Evolutionary conservation across 2,797 vertebrate genomes (phyloP), one percentile per base, ranked within the genome.

Genomic region (Rachycentron canadum): DNA sequence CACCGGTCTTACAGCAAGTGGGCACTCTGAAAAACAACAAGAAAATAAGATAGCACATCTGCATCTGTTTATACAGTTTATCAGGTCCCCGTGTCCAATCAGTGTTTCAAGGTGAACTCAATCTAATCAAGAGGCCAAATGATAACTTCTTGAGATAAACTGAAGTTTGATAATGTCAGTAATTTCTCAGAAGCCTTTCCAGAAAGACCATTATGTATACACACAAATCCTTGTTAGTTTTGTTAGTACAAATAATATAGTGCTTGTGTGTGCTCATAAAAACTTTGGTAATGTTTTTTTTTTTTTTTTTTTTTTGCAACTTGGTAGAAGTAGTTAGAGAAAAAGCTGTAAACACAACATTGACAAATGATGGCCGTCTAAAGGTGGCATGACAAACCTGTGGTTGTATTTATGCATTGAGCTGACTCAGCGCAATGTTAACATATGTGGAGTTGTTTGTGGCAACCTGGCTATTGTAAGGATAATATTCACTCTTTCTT

Each of bases 31-130:
- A 26, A 25, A 14, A 14, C 4, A 25, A 25, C 12, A 14, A 2
- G 4, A 25, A 25, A 50, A 13, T 50, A 21, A 50, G n/a, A 50
- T n/a, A 25, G 23, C 49, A 50, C 23, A 25, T 50, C 49, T 50
- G n/a, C 23, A 25, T 50, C 11, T 50, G 49, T 50, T 50, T 50
- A 25, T 50, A 7, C 49, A 50, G 23, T 52, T 52, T 52, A 53
- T 52, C 49, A 14, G 23, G 49, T 26, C 14, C 23, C n/a, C 2
- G 5, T 6, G 49, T 52, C 49, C 25, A 25, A 52, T 53, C 50
- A 26, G 50, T 16, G 13, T 53, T 53, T 53, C 50, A 53, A 53
- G 50, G 50, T 53, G 50, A 53, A 53, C 50, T 26, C 50, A 53
- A 53, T 53, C 50, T 53, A 26, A 53, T 26, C 50, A 53, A 26